A percentile compares a stretch with the other conserved stretches of the same genome.
Conservation (phyloP, 2,797 vertebrate species). For the Allobates femoralis region DNA sequence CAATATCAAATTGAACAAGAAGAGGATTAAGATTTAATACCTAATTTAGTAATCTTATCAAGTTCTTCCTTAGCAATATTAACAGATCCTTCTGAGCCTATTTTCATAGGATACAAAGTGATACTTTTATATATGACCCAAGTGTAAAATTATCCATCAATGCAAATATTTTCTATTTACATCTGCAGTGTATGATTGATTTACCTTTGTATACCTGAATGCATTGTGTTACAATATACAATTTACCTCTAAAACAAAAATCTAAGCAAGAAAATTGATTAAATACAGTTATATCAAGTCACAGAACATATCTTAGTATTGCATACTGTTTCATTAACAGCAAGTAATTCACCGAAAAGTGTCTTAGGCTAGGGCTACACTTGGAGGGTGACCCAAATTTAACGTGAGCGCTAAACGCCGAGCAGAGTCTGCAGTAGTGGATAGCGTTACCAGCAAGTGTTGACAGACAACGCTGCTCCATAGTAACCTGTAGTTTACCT, state of each 20-base stretch:
- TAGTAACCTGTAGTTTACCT: too few relatives aligned
- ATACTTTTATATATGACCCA: conserved; percentile 14
- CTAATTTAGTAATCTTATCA: conserved; percentile 54
- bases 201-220: neutral
- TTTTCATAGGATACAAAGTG: conserved; percentile 30
- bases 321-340: neutral
- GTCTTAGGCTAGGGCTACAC: too few relatives aligned
- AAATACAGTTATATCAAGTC: neutral
- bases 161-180: neutral
- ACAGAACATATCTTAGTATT: neutral
- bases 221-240: neutral
- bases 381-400: too few relatives aligned
- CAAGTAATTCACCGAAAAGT: too few relatives aligned
- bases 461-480: too few relatives aligned
- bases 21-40: conserved; percentile 60
- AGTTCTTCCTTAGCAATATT: conserved; percentile 44
- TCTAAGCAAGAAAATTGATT: neutral
- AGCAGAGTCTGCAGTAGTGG: too few relatives aligned
- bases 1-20: conserved; percentile 55
- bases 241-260: neutral
- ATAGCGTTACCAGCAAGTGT: too few relatives aligned
- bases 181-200: neutral
- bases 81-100: conserved; percentile 25
- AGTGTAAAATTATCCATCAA: neutral
- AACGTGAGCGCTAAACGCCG: too few relatives aligned